A percentile compares a stretch with the other conserved stretches of the same genome.
Evolutionary conservation across 2,113 vertebrate species (phyloP).

Genomic region (Gallinago jamesoni): DNA sequence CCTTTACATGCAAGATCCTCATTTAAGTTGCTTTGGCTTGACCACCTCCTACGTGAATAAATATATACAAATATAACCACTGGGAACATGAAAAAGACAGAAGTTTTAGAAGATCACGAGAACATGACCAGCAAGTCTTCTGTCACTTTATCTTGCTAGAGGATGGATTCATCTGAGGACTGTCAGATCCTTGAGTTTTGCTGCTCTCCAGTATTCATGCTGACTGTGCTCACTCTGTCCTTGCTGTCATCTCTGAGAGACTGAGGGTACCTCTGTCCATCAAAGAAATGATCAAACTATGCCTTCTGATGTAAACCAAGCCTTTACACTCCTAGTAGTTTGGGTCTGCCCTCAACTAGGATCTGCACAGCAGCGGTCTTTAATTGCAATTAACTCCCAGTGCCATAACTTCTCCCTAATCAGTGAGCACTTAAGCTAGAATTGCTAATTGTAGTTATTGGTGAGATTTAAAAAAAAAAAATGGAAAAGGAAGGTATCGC

Average conservation of each 20-base stretch:
- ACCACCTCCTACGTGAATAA: background rate
- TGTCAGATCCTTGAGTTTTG: background rate
- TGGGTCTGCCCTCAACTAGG: background rate
- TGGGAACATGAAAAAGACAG: background rate
- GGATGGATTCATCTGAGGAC: background rate
- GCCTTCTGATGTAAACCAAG: background rate
- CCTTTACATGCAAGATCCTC: background rate
- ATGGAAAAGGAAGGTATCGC: rapidly evolving
- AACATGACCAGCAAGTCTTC: background rate
- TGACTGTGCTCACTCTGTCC: background rate
- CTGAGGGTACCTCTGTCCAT: background rate
- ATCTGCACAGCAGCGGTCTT: background rate
- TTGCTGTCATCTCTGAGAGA: background rate
- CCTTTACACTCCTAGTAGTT: rapidly evolving
- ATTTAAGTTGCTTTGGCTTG: background rate
- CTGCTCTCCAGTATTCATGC: background rate
- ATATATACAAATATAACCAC: rapidly evolving
- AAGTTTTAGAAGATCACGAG: background rate
- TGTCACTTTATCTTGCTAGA: background rate
- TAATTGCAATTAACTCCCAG: background rate
- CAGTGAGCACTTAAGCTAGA: background rate
- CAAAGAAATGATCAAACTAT: background rate
- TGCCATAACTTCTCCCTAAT: rapidly evolving
- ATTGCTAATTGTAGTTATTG: background rate
- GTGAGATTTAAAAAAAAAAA: background rate